phyloP scores from a whole-genome alignment of 2,888 invertebrate genomes.

The Drosophila paranaensis region DNA sequence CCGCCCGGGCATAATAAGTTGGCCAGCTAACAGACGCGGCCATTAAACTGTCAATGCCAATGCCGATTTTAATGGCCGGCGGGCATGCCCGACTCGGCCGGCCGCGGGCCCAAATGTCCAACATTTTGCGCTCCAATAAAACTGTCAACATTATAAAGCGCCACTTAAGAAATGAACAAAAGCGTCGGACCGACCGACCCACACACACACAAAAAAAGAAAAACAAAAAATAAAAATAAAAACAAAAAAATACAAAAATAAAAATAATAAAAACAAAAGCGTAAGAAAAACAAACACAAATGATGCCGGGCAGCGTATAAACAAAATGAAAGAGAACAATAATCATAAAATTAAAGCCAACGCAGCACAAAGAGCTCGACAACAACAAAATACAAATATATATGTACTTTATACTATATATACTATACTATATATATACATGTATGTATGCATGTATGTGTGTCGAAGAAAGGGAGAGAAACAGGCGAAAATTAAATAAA shows the following conservation, averaged over 20 bases:
- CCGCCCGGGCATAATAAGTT: not conserved
- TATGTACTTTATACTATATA: not conserved
- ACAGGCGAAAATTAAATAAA: slow-evolving; percentile 71
- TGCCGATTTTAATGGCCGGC: slow-evolving; percentile 10
- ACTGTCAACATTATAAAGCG: slow-evolving; percentile 79
- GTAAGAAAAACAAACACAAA: slow-evolving; percentile 29
- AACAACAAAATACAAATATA: slow-evolving; percentile 14
- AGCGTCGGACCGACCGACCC: slow-evolving; percentile 36
- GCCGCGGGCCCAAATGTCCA: slow-evolving; percentile 25
- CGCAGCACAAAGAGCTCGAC: slow-evolving; percentile 45
- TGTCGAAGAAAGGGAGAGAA: slow-evolving; percentile 15
- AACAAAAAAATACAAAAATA: slow-evolving; percentile 14
- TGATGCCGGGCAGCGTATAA: slow-evolving; percentile 24
- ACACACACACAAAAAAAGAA: not conserved
- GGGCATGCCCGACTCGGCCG: slow-evolving; percentile 29
- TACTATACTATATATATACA: slow-evolving; percentile 7
- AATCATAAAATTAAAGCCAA: slow-evolving; percentile 77
- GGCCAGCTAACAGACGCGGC: slow-evolving; percentile 5
- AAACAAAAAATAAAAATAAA: slow-evolving; percentile 25
- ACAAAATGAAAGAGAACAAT: slow-evolving; percentile 56
- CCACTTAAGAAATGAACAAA: slow-evolving; percentile 78
- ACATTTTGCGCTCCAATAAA: slow-evolving; percentile 77
- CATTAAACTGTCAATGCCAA: slow-evolving; percentile 23
- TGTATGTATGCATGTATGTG: not conserved
- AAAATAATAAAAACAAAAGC: slow-evolving; percentile 4